phyloP scores from a whole-genome alignment of 2,888 invertebrate genomes.

The Nipponacmea schrenckii region DNA sequence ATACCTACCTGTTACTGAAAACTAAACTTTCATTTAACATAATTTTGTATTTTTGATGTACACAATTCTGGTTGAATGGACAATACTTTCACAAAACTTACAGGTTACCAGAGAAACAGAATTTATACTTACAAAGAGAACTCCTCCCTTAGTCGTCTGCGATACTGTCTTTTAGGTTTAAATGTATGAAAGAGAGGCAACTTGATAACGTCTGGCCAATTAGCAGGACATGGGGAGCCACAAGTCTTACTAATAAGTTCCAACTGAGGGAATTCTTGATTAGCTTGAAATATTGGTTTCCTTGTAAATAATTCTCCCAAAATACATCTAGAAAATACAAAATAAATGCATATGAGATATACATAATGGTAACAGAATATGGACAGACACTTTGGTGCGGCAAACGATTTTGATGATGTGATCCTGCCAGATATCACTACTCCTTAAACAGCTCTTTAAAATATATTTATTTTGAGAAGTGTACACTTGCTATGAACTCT shows the following conservation, averaged over 20 bases:
- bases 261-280: conserved; percentile 89
- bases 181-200: conserved; percentile 91
- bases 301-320: conserved; percentile 96
- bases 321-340: conserved; percentile 77
- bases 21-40: no score
- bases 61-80: no score
- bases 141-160: conserved; percentile 89
- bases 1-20: no score
- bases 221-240: conserved; percentile 94
- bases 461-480: no score
- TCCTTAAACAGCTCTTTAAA: no score
- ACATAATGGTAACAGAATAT: background rate
- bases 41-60: no score
- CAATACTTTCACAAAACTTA: no score
- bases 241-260: conserved; percentile 94
- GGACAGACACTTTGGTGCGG: no score
- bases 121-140: conserved; percentile 77
- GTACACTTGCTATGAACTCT: no score
- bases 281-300: conserved; percentile 95
- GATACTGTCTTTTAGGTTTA: conserved; percentile 89
- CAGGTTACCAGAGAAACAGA: no score
- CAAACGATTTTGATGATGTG: no score
- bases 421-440: no score
- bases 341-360: background rate
- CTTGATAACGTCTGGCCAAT: conserved; percentile 95